Evolutionary conservation across 2,888 invertebrate species (phyloP).

Genomic region (Metacarcinus magister): DNA sequence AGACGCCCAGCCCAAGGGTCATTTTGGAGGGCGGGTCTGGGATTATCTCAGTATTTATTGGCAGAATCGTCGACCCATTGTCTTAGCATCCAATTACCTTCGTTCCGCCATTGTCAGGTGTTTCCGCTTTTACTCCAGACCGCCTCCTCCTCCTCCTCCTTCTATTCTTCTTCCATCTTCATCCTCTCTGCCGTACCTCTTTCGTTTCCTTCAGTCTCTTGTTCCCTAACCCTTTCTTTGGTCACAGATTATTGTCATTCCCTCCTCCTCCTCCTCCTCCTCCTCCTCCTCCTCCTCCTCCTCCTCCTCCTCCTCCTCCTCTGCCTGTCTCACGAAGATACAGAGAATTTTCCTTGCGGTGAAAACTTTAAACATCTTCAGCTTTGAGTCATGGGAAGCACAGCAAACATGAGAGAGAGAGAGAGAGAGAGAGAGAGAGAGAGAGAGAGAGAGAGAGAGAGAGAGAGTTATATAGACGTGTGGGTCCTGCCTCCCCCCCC

Average conservation of each 20-base stretch:
- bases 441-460: constrained; percentile 39
- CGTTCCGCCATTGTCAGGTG: constrained; percentile 56
- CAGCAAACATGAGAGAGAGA: neutral
- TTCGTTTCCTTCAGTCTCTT: constrained; percentile 1
- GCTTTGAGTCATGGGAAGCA: neutral
- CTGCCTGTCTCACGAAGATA: neutral
- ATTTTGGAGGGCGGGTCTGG: neutral
- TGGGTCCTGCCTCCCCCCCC: neutral
- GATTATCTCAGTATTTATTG: constrained; percentile 49
- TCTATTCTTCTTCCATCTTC: constrained; percentile 1
- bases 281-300: neutral
- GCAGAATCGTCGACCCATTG: constrained; percentile 57
- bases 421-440: constrained; percentile 37
- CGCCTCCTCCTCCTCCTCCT: constrained; percentile 35
- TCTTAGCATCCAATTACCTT: constrained; percentile 55
- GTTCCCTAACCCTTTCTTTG: neutral
- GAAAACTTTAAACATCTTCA: neutral
- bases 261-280: neutral
- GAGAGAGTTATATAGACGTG: neutral
- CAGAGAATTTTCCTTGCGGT: neutral
- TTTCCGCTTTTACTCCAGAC: constrained; percentile 52
- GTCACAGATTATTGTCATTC: neutral
- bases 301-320: neutral
- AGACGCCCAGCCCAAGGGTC: constrained; percentile 13
- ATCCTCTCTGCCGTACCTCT: neutral